Conservation (phyloP, 2,113 vertebrate genomes). For the Pangasianodon gigas region DNA sequence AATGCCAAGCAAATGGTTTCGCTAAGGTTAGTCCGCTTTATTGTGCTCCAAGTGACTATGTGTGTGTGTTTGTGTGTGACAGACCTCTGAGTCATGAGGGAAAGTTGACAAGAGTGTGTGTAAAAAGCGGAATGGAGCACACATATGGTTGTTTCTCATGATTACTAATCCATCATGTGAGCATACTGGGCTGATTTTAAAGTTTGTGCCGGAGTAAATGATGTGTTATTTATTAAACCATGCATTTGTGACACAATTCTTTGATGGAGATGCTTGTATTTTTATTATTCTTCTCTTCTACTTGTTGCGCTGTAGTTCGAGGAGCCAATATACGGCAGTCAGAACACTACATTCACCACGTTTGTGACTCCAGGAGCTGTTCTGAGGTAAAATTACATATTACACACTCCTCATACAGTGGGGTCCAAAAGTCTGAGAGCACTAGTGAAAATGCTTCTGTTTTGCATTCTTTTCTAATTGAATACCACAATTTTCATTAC, state of each 20-base stretch:
- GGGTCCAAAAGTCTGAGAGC: background rate
- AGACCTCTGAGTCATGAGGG: background rate
- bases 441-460: background rate
- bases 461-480: background rate
- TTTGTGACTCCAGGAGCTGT: slow-evolving; percentile 78
- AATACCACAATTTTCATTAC: background rate
- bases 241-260: background rate
- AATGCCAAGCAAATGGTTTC: background rate
- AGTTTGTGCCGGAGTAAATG: background rate
- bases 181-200: background rate
- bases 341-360: slow-evolving; percentile 74
- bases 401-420: background rate
- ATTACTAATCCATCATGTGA: background rate
- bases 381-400: slow-evolving; percentile 66
- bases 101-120: background rate
- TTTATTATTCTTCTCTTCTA: background rate
- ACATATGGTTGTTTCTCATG: background rate
- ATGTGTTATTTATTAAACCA: background rate
- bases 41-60: background rate
- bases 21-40: background rate
- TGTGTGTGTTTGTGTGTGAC: background rate
- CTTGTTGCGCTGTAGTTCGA: slow-evolving; percentile 66
- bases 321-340: slow-evolving; percentile 74
- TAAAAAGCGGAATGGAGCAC: background rate
- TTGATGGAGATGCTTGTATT: background rate